Evolutionary conservation across 2,113 vertebrate genomes (phyloP).

Genomic region (Synchiropus splendidus): DNA sequence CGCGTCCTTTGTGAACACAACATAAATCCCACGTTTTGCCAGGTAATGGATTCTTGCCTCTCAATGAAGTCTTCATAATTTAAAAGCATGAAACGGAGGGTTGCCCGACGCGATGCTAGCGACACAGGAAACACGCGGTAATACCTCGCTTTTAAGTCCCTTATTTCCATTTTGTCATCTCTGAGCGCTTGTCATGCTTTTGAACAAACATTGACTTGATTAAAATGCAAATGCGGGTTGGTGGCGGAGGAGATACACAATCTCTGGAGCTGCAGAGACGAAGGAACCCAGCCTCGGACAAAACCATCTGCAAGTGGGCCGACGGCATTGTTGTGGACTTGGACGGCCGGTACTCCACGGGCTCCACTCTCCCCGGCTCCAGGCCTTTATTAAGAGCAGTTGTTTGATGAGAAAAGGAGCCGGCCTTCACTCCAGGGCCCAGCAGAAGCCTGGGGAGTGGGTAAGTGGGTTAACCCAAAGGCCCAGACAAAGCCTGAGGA

Average conservation of each 20-base stretch:
- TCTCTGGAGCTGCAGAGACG: too few relatives aligned
- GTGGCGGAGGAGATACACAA: constrained; percentile 46
- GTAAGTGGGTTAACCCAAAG: constrained; percentile 67
- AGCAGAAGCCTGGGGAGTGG: constrained; percentile 59
- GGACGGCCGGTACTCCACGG: constrained; percentile 20
- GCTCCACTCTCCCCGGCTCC: constrained; percentile 42
- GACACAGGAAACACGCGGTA: constrained; percentile 43
- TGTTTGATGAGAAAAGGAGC: constrained; percentile 65
- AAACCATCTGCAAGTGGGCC: constrained; percentile 26
- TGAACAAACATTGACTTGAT: constrained; percentile 73
- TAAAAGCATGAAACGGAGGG: constrained; percentile 43
- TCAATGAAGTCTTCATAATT: constrained; percentile 33
- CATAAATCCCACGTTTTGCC: background rate
- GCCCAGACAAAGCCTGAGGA: constrained; percentile 65
- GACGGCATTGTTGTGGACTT: constrained; percentile 20
- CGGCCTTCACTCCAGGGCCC: constrained; percentile 61
- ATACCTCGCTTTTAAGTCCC: constrained; percentile 61
- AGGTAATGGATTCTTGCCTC: constrained; percentile 28
- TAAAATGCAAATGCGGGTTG: constrained; percentile 72
- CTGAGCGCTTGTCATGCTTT: constrained; percentile 65
- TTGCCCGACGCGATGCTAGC: constrained; percentile 38
- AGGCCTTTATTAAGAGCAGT: constrained; percentile 62
- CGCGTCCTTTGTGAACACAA: too few relatives aligned
- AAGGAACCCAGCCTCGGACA: too few relatives aligned
- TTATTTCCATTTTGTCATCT: constrained; percentile 67